Evolutionary conservation across 1,140 invertebrate genomes (phyloP).

Genomic region (Colletes gigas): DNA sequence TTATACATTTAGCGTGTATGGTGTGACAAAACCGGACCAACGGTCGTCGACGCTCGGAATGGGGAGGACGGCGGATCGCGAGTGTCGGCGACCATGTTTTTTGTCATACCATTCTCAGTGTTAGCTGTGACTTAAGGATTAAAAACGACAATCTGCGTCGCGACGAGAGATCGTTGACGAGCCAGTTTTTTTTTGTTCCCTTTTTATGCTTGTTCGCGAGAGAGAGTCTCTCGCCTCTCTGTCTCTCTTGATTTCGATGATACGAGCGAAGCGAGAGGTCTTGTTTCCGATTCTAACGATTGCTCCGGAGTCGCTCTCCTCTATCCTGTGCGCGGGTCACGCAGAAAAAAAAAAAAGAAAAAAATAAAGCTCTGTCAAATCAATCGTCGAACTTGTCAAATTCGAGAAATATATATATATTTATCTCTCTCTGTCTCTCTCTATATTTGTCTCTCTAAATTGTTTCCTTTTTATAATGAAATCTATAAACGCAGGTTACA

Average conservation of each 20-base stretch:
- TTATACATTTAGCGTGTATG: constrained; percentile 69
- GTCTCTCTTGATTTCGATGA: neutral
- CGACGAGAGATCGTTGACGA: constrained; percentile 28
- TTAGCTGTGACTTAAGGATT: constrained; percentile 74
- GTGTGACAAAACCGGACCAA: constrained; percentile 72
- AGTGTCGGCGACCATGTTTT: constrained; percentile 68
- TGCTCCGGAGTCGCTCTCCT: neutral
- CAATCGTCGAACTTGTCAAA: too few species aligned
- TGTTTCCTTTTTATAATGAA: constrained; percentile 34
- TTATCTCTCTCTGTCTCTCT: constrained; percentile 20
- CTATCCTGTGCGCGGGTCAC: constrained; percentile 49
- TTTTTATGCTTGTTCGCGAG: neutral
- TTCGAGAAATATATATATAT: constrained; percentile 12
- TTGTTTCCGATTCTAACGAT: neutral
- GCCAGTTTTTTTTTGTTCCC: constrained; percentile 20
- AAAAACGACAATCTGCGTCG: constrained; percentile 63
- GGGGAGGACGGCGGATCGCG: neutral
- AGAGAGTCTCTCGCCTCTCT: neutral
- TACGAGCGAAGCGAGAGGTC: constrained; percentile 46
- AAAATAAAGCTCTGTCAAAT: neutral
- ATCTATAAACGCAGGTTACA: constrained; percentile 50
- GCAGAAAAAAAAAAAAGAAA: neutral
- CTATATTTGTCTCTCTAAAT: constrained; percentile 17
- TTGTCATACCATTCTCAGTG: constrained; percentile 75
- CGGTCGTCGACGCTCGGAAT: constrained; percentile 46